Evolutionary conservation across 1,140 invertebrate genomes (phyloP), one percentile per base, ranked within the genome.

Genomic region (Drosophila kepulauana): DNA sequence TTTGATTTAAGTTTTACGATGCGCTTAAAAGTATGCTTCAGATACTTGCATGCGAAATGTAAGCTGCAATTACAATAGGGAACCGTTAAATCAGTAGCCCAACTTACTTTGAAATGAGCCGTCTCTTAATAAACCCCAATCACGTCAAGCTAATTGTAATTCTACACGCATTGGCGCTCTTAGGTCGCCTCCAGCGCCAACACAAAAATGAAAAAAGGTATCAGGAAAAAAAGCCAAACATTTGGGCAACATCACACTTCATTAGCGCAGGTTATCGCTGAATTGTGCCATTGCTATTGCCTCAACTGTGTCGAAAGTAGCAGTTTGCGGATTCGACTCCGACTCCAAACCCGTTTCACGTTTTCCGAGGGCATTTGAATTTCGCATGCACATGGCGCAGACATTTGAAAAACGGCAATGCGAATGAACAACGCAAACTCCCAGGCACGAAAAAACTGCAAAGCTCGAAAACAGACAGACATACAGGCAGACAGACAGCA

Each of bases 401-500:
- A 89, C 84, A 84, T 89, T 89, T 89, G 85, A 84, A 88, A 88
- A 87, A 87, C 85, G 80, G 85, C 77, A 75, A 79, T 62, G 68
- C 59, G 62, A 73, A 35, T 48, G 58, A 62, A 69, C 80, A 78
- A 61, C 64, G 59, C 78, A 75, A 87, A 75, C 54, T 89, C 84
- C 84, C 84, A 89, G 78, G 73, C 84, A 88, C 84, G 84, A 72
- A 88, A 88, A 89, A 88, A 88, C 84, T 88, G 84, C 84, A 88
- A 84, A 88, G 85, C 80, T 89, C 63, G 46, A 74, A 81, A 73
- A 79, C 72, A 77, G 71, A 59, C 74, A 73, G 62, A 58, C 48
- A 51, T 41, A 69, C 43, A 68, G 46, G 51, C 10, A 45, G 35
- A 66, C 10, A 62, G 43, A 3, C 10, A n/a, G 66, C 16, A 20